Evolutionary conservation across 2,888 invertebrate genomes (phyloP).

Genomic region (Capitulum mitella): DNA sequence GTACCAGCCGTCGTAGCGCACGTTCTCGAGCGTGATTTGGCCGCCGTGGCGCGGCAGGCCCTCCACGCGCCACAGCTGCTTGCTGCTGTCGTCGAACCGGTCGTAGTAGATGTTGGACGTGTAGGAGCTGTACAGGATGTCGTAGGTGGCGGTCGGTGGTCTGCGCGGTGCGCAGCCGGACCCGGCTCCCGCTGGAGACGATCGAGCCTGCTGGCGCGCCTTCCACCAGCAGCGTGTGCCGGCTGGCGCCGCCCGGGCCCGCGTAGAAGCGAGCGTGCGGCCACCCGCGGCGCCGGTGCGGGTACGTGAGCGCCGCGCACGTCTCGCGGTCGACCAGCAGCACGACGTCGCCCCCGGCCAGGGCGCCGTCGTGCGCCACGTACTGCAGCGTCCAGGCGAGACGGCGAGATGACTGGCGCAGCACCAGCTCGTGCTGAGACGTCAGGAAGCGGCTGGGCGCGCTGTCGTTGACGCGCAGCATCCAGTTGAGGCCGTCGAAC

Average conservation of each 20-base stretch:
- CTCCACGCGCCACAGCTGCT: slow-evolving; percentile 12
- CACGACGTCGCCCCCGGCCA: background rate
- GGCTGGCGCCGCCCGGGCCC: background rate
- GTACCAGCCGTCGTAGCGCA: background rate
- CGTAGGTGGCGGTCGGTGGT: background rate
- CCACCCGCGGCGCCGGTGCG: slow-evolving; percentile 13
- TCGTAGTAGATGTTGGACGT: slow-evolving; percentile 8
- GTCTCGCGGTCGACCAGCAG: background rate
- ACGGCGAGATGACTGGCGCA: background rate
- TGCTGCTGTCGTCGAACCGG: slow-evolving; percentile 7
- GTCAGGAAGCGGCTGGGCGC: background rate
- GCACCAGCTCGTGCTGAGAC: slow-evolving; percentile 16
- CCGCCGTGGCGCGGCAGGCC: slow-evolving; percentile 13
- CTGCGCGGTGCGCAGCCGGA: background rate
- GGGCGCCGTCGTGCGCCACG: background rate
- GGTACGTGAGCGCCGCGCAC: background rate
- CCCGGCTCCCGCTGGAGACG: background rate
- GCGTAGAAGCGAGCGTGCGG: background rate
- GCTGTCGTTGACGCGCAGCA: background rate
- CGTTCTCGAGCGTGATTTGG: background rate
- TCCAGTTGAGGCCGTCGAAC: slow-evolving; percentile 2
- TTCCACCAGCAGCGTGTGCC: background rate
- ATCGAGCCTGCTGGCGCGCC: background rate
- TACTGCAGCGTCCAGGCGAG: background rate
- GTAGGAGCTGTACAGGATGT: slow-evolving; percentile 7